A percentile compares a stretch with the other conserved stretches of the same genome.
Conservation (phyloP, 2,888 invertebrate species). For the Eupithecia exiguata region DNA sequence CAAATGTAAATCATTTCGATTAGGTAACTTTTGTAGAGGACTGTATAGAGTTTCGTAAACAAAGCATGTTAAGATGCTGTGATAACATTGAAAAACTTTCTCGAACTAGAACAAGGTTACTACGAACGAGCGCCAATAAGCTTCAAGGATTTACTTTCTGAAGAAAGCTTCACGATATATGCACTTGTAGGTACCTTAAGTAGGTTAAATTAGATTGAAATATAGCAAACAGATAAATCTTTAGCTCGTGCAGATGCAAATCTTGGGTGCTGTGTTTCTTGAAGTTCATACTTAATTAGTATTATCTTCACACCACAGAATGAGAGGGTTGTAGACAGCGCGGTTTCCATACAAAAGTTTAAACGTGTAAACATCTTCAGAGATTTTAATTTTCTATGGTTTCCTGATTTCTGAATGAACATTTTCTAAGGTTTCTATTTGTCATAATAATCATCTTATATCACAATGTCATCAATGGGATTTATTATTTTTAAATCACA, state of each 20-base stretch:
- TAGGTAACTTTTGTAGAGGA: not conserved
- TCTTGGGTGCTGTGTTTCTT: conserved; percentile 36
- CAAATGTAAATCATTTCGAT: not conserved
- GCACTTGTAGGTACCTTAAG: conserved; percentile 5
- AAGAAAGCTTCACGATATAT: conserved; percentile 29
- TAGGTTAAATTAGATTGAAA: conserved; percentile 27
- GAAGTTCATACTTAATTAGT: conserved; percentile 39
- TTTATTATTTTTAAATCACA: not conserved
- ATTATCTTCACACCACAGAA: conserved; percentile 35
- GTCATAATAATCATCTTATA: not conserved
- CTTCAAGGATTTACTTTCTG: conserved; percentile 35
- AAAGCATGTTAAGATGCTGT: conserved; percentile 11
- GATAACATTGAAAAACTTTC: conserved; percentile 25
- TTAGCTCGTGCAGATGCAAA: conserved; percentile 34
- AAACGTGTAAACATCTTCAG: not conserved
- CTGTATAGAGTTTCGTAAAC: not conserved
- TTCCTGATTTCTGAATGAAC: not conserved
- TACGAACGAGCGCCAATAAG: conserved; percentile 33
- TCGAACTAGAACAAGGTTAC: conserved; percentile 40
- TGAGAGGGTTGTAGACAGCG: conserved; percentile 19
- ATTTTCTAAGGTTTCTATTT: not conserved
- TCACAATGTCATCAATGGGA: not conserved
- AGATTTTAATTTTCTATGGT: not conserved
- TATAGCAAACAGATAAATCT: conserved; percentile 38
- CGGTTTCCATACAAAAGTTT: conserved; percentile 10